Evolutionary conservation across 2,888 invertebrate genomes (phyloP).

Genomic region (Lydus trimaculatus): DNA sequence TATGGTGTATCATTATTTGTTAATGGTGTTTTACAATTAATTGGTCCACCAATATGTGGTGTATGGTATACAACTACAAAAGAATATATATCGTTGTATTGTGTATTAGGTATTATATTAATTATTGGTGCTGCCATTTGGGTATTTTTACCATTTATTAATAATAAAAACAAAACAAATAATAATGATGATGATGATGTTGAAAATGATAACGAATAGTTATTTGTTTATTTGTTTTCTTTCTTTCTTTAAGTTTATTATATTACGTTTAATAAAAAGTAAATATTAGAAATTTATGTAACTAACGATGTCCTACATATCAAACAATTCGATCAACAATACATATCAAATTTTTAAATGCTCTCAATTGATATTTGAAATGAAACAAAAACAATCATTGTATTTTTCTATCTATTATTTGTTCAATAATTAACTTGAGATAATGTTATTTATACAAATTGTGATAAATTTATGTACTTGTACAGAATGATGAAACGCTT

Average conservation of each 20-base stretch:
- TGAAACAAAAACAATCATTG: not conserved
- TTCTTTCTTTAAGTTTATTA: too few relatives aligned
- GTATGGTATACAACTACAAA: slow-evolving; percentile 69
- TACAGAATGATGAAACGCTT: not conserved
- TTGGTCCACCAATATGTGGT: slow-evolving; percentile 87
- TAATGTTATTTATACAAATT: not conserved
- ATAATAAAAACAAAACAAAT: slow-evolving; percentile 38
- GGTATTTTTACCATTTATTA: slow-evolving; percentile 77
- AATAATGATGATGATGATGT: slow-evolving; percentile 18
- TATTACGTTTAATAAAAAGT: too few relatives aligned
- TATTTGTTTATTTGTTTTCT: too few relatives aligned
- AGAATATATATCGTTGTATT: slow-evolving; percentile 76
- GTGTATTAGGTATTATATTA: slow-evolving; percentile 75
- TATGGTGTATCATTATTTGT: slow-evolving; percentile 87
- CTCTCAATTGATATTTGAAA: not conserved
- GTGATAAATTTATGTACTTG: not conserved
- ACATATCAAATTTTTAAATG: not conserved
- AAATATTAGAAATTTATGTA: too few relatives aligned
- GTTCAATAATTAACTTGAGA: not conserved
- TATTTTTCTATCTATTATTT: slow-evolving; percentile 1
- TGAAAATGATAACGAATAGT: not conserved
- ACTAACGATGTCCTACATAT: not conserved
- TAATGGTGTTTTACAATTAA: slow-evolving; percentile 80
- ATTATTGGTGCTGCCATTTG: slow-evolving; percentile 77
- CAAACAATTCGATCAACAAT: not conserved